Percentiles rank a stretch among this genome's conserved stretches.
phyloP scores from a whole-genome alignment of 2,113 vertebrate species.

The Vulpes vulpes region DNA sequence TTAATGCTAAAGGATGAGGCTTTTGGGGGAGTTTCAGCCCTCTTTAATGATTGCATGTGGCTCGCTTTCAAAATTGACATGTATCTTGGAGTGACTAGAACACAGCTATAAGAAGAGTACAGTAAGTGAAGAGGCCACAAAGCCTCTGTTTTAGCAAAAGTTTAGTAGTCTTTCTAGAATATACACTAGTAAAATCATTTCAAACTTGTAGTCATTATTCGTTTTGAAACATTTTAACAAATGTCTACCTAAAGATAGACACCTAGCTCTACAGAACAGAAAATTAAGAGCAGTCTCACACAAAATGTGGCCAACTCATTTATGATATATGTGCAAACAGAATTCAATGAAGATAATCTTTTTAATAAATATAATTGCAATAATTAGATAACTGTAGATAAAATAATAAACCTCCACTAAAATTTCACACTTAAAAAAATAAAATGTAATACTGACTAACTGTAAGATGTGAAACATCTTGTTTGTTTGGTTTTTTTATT shows the following conservation, averaged over 20 bases:
- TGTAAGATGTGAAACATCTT: background rate
- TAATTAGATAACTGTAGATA: background rate
- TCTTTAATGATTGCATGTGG: background rate
- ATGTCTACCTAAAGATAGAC: background rate
- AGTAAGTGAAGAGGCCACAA: background rate
- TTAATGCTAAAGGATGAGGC: background rate
- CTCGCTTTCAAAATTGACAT: background rate
- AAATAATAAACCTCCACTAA: background rate
- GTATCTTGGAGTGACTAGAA: background rate
- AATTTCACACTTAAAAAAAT: background rate
- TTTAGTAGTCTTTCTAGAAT: background rate
- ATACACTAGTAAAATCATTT: background rate
- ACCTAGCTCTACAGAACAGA: background rate
- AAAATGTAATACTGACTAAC: background rate
- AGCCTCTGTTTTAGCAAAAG: background rate
- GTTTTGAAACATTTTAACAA: background rate
- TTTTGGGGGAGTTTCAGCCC: background rate
- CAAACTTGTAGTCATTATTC: background rate
- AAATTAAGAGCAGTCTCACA: background rate
- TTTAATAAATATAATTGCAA: background rate
- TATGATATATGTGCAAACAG: background rate
- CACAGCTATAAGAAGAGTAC: background rate
- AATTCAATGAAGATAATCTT: background rate
- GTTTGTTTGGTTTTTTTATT: no score
- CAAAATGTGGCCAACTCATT: background rate